A percentile compares a stretch with the other conserved stretches of the same genome.
phyloP scores from a whole-genome alignment of 2,113 vertebrate genomes.

The Reinhardtius hippoglossoides region DNA sequence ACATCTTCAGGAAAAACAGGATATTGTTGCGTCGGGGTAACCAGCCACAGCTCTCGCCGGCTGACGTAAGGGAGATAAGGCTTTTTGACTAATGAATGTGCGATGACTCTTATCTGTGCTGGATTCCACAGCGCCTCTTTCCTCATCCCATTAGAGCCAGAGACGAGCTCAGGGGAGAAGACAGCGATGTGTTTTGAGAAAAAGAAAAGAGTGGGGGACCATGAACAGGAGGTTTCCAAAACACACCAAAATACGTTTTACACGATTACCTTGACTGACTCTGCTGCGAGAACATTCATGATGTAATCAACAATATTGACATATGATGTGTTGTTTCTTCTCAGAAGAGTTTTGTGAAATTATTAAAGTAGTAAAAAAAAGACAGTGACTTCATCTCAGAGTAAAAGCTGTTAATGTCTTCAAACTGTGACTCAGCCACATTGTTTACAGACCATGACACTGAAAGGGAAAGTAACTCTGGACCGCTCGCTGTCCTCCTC shows the following conservation, averaged over 20 bases:
- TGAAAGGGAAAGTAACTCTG: slow-evolving; percentile 28
- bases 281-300: neutral
- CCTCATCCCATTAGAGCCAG: slow-evolving; percentile 34
- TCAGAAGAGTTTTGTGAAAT: neutral
- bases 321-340: neutral
- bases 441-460: slow-evolving; percentile 13
- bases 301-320: too few species aligned
- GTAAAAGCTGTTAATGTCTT: slow-evolving; percentile 1
- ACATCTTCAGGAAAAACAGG: slow-evolving; percentile 31
- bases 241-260: neutral
- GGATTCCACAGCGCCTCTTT: slow-evolving; percentile 55
- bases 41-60: slow-evolving; percentile 16
- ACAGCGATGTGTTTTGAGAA: slow-evolving; percentile 14
- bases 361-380: slow-evolving; percentile 11
- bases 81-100: slow-evolving; percentile 51
- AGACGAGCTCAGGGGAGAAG: slow-evolving; percentile 18
- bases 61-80: slow-evolving; percentile 57
- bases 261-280: neutral
- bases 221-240: neutral
- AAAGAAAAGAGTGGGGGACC: neutral
- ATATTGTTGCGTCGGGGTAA: slow-evolving; percentile 26
- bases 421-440: slow-evolving; percentile 18
- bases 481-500: slow-evolving; percentile 8
- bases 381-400: slow-evolving; percentile 4
- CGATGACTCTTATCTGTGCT: slow-evolving; percentile 62